Evolutionary conservation across 2,888 invertebrate species (phyloP).

Genomic region (Metallyticus violacea): DNA sequence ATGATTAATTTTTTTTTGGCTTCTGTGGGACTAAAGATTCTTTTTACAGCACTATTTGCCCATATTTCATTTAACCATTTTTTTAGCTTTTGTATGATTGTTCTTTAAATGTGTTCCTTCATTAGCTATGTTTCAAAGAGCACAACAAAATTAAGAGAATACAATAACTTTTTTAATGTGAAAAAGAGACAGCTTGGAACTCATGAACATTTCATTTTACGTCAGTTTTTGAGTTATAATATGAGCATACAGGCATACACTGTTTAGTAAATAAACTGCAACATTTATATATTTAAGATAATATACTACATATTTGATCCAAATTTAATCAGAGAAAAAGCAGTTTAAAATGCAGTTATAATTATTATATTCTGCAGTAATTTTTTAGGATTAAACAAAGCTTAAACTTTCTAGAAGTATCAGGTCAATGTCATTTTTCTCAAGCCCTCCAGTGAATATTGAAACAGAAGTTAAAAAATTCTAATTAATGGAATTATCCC

Average conservation of each 20-base stretch:
- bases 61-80: too few relatives aligned
- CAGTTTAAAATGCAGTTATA: neutral
- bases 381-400: neutral
- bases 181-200: too few relatives aligned
- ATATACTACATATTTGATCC: neutral
- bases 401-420: neutral
- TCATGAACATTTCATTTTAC: too few relatives aligned
- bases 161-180: too few relatives aligned
- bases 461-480: neutral
- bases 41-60: too few relatives aligned
- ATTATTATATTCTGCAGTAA: neutral
- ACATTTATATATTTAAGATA: neutral
- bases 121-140: too few relatives aligned
- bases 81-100: too few relatives aligned
- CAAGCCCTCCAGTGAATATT: neutral
- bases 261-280: neutral
- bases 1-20: too few relatives aligned
- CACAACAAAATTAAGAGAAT: too few relatives aligned
- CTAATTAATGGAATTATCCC: too few relatives aligned
- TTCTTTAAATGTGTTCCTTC: too few relatives aligned
- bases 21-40: too few relatives aligned
- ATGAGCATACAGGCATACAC: neutral
- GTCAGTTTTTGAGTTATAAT: neutral
- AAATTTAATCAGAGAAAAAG: neutral
- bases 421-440: neutral